Percentiles rank a stretch among this genome's conserved stretches.
Conservation (phyloP, 2,888 invertebrate genomes). For the Rhingia rostrata region DNA sequence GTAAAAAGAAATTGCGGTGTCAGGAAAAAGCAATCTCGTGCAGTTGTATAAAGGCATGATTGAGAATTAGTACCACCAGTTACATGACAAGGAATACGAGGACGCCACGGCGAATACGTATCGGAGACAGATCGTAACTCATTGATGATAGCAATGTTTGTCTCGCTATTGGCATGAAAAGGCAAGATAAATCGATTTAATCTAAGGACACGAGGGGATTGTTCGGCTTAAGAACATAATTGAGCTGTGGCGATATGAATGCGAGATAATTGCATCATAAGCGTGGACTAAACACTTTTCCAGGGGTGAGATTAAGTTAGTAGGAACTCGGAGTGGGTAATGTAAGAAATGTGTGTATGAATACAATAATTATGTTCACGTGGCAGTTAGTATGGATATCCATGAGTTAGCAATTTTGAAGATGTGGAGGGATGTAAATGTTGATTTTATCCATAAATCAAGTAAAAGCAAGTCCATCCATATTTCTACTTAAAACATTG, state of each 20-base stretch:
- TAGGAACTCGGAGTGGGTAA: too few relatives aligned
- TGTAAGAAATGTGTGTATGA: too few relatives aligned
- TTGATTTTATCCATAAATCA: too few relatives aligned
- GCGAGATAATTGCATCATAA: conserved; percentile 31
- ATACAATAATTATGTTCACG: too few relatives aligned
- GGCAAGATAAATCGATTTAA: conserved; percentile 38
- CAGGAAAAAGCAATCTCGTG: conserved; percentile 63
- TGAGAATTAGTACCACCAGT: conserved; percentile 44
- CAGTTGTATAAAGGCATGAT: conserved; percentile 51
- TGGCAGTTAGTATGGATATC: too few relatives aligned
- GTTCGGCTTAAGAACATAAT: neutral
- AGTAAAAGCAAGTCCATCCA: too few relatives aligned
- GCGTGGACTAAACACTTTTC: neutral
- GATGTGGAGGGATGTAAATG: too few relatives aligned
- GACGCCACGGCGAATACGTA: conserved; percentile 6
- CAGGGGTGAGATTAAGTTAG: too few relatives aligned
- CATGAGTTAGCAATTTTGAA: too few relatives aligned
- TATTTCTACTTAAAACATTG: too few relatives aligned
- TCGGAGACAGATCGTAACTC: conserved; percentile 39
- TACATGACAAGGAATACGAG: conserved; percentile 14
- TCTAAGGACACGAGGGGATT: conserved; percentile 15
- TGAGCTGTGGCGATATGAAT: conserved; percentile 13
- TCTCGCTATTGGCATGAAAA: neutral
- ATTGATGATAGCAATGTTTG: conserved; percentile 48
- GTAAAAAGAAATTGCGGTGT: conserved; percentile 52